Evolutionary conservation across 1,140 invertebrate genomes (phyloP).

Genomic region (Trypoxylus dichotomus): DNA sequence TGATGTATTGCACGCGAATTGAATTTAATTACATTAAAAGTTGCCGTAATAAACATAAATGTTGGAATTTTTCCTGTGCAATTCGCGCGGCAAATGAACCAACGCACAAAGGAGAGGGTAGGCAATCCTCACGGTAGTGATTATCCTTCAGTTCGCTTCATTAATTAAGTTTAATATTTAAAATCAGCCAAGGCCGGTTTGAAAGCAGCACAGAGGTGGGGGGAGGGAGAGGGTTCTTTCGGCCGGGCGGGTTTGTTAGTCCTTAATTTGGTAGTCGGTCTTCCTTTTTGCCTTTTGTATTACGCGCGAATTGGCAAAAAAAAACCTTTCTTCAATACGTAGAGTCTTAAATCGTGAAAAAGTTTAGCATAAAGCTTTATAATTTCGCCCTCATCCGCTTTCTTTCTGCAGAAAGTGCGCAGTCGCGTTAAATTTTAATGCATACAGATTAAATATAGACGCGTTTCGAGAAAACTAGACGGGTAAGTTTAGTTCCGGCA

Average conservation of each 20-base stretch:
- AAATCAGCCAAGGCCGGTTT: neutral
- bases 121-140: neutral
- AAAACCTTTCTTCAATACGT: too few relatives aligned
- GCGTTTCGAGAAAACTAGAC: neutral
- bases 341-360: neutral
- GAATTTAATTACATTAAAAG: constrained; percentile 1
- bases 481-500: neutral
- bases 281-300: neutral
- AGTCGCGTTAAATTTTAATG: neutral
- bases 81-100: neutral
- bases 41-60: neutral
- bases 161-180: constrained; percentile 26
- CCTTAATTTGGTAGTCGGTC: constrained; percentile 8
- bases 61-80: neutral
- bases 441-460: neutral
- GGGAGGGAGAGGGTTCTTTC: neutral
- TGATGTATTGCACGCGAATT: neutral
- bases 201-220: too few relatives aligned
- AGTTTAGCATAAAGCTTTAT: neutral
- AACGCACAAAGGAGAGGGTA: constrained; percentile 1
- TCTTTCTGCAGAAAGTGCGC: neutral
- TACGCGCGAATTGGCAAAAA: neutral
- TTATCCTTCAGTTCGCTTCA: constrained; percentile 21
- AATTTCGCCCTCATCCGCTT: neutral
- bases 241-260: constrained; percentile 4